Evolutionary conservation across 2,113 vertebrate genomes (phyloP).

Genomic region (Megalops atlanticus): DNA sequence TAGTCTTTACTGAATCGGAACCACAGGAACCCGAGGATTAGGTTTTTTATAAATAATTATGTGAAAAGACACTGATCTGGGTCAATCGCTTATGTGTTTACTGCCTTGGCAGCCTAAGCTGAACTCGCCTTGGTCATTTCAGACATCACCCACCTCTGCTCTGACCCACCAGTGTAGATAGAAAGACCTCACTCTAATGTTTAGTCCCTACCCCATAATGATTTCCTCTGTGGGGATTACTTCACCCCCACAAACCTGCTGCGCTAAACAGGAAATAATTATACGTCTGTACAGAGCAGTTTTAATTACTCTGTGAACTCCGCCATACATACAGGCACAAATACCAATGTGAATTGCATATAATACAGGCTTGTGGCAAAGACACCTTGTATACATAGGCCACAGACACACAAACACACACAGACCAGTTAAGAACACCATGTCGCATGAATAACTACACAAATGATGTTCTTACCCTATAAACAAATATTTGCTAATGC

Average conservation of each 20-base stretch:
- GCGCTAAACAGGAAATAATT: slow-evolving; percentile 36
- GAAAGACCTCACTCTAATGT: slow-evolving; percentile 23
- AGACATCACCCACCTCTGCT: neutral
- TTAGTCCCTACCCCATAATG: slow-evolving; percentile 38
- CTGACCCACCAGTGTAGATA: neutral
- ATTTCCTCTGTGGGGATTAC: slow-evolving; percentile 39
- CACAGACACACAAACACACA: neutral
- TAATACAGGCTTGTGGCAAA: neutral
- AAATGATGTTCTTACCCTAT: too few relatives aligned
- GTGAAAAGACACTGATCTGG: neutral
- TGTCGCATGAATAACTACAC: too few relatives aligned
- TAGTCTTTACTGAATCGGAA: slow-evolving; percentile 16
- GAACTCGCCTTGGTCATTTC: neutral
- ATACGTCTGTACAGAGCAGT: slow-evolving; percentile 41
- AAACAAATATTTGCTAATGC: too few relatives aligned
- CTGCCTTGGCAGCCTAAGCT: neutral
- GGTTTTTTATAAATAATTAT: neutral
- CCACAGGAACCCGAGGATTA: neutral
- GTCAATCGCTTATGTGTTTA: slow-evolving; percentile 9
- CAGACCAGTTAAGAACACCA: too few relatives aligned
- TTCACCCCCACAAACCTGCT: slow-evolving; percentile 29
- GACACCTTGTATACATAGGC: neutral
- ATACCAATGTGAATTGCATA: slow-evolving; percentile 15
- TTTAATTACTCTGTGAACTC: slow-evolving; percentile 40
- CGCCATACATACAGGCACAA: slow-evolving; percentile 18